phyloP scores from a whole-genome alignment of 2,797 vertebrate species.

The Staurois parvus region DNA sequence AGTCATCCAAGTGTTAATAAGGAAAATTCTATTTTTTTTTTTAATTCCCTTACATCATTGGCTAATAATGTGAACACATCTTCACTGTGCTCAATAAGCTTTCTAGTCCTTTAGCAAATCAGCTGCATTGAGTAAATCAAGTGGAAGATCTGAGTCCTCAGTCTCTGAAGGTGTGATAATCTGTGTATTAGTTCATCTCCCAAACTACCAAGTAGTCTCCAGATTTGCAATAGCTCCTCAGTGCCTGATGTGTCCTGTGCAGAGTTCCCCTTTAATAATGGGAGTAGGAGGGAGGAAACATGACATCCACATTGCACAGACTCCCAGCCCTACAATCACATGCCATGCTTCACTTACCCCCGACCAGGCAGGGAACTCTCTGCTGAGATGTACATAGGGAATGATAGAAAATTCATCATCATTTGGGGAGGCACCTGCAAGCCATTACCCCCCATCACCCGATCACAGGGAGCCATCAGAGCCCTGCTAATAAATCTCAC shows the following conservation, averaged over 20 bases:
- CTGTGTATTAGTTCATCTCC: no score
- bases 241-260: no score
- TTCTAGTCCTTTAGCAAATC: no score
- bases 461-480: slow-evolving; percentile 13
- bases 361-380: not conserved
- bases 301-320: not conserved
- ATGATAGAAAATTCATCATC: slow-evolving; percentile 30
- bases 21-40: not conserved
- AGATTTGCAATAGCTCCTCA: not conserved
- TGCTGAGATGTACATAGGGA: not conserved
- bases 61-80: not conserved
- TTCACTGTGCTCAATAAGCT: not conserved
- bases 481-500: slow-evolving; percentile 17
- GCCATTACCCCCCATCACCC: not conserved
- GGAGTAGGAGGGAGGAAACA: not conserved
- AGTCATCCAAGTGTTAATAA: not conserved
- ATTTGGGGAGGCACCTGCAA: slow-evolving; percentile 18
- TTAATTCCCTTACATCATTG: not conserved
- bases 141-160: no score
- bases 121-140: no score
- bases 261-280: no score
- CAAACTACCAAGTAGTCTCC: not conserved
- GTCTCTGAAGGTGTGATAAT: not conserved
- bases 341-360: no score
- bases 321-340: not conserved